A percentile compares a stretch with the other conserved stretches of the same genome.
These are phyloP conservation scores for Paramisgurnus dabryanus DNA, from an alignment of 2,113 vertebrate genomes.

Conservation along the genomic window DNA sequence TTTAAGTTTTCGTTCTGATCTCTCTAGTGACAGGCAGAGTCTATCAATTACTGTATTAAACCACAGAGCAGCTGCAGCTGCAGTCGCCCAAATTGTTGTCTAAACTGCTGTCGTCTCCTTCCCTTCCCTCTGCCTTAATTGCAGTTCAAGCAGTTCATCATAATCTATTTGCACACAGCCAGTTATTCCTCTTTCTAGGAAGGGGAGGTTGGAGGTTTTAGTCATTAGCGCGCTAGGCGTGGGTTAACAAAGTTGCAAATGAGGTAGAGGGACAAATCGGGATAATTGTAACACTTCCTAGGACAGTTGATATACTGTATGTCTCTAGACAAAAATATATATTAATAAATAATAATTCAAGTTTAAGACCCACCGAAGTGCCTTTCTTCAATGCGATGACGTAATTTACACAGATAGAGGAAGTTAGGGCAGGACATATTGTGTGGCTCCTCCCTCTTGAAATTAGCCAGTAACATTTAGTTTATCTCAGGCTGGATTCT, in stretches of 20 bases:
- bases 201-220: constrained; percentile 21
- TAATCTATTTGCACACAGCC: constrained; percentile 68
- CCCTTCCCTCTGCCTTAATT: constrained; percentile 77
- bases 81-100: constrained; percentile 82
- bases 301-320: neutral
- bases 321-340: neutral
- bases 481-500: no score
- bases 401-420: no score
- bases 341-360: neutral
- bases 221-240: constrained; percentile 35
- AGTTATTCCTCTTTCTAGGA: constrained; percentile 54
- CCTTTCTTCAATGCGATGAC: no score
- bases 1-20: constrained; percentile 90
- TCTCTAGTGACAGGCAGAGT: constrained; percentile 86
- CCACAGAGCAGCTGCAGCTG: constrained; percentile 83
- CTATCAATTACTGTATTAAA: constrained; percentile 90
- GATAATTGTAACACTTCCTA: constrained; percentile 1
- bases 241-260: constrained; percentile 26
- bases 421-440: no score
- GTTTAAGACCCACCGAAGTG: neutral
- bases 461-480: no score
- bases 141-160: constrained; percentile 72
- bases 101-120: constrained; percentile 84
- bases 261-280: constrained; percentile 29
- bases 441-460: no score